Evolutionary conservation across 2,113 vertebrate species (phyloP).

Genomic region (Hippolais icterina): DNA sequence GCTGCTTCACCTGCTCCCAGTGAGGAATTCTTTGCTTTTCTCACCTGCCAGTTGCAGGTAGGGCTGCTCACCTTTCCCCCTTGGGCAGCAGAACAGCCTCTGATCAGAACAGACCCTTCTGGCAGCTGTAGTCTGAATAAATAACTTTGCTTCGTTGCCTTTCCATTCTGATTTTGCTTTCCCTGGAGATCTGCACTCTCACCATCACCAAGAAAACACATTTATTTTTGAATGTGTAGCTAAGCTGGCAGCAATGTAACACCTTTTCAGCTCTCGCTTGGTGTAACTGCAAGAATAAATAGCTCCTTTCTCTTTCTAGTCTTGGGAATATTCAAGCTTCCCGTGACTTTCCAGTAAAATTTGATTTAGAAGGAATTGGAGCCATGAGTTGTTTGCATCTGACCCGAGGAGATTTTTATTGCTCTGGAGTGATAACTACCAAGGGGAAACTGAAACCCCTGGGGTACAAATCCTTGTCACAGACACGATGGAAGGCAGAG

Average conservation of each 20-base stretch:
- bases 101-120: not conserved
- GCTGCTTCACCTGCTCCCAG: not conserved
- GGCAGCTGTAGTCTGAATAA: not conserved
- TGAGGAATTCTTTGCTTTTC: not conserved
- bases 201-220: not conserved
- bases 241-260: conserved; percentile 14
- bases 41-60: not conserved
- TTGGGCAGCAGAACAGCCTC: not conserved
- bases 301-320: not conserved
- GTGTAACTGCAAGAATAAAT: conserved; percentile 14
- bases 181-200: not conserved
- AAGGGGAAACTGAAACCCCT: not conserved
- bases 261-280: not conserved
- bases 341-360: not conserved
- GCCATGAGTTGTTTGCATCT: not conserved
- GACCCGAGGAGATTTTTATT: not conserved
- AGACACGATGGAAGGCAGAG: not conserved
- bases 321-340: not conserved
- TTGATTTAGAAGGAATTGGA: not conserved
- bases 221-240: conserved; percentile 38
- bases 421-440: not conserved
- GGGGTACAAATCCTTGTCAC: not conserved
- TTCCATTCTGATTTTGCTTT: not conserved
- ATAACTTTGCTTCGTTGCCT: not conserved
- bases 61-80: not conserved